A percentile compares a stretch with the other conserved stretches of the same genome.
Evolutionary conservation across 1,140 invertebrate genomes (phyloP).

Genomic region (Sminthurides bifidus): DNA sequence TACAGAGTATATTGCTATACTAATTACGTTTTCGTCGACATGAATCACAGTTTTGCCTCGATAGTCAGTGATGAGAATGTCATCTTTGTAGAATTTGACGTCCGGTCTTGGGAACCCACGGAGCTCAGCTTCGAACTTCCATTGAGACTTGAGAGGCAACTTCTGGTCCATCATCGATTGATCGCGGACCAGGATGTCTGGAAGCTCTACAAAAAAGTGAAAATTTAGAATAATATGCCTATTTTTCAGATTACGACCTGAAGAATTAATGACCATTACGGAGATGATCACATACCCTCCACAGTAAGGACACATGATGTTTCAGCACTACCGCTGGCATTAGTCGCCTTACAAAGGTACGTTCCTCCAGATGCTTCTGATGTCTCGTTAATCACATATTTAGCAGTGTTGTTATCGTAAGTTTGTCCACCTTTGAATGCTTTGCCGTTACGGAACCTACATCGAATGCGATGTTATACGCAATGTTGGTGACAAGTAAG

Average conservation of each 20-base stretch:
- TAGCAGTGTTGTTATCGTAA: conserved; percentile 58
- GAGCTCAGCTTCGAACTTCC: conserved; percentile 48
- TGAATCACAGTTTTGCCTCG: conserved; percentile 41
- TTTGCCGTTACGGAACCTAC: conserved; percentile 39
- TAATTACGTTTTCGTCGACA: conserved; percentile 45
- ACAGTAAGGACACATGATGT: conserved; percentile 53
- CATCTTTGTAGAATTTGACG: conserved; percentile 53
- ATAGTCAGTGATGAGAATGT: conserved; percentile 40
- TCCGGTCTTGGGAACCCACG: conserved; percentile 55
- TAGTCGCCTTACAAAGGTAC: conserved; percentile 59
- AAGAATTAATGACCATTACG: background rate
- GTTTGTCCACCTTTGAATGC: conserved; percentile 40
- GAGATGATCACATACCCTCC: conserved; percentile 38
- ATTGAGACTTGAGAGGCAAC: conserved; percentile 46
- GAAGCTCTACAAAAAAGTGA: background rate
- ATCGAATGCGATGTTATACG: background rate
- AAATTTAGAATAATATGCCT: background rate
- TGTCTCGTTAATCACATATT: conserved; percentile 57
- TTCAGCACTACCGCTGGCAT: conserved; percentile 56
- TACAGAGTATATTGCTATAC: conserved; percentile 49
- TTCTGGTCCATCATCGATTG: conserved; percentile 49
- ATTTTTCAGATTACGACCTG: background rate
- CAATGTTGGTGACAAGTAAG: background rate
- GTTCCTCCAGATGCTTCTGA: conserved; percentile 49
- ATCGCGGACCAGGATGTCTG: background rate